Evolutionary conservation across 2,113 vertebrate species (phyloP).

Genomic region (Aphyosemion australe): DNA sequence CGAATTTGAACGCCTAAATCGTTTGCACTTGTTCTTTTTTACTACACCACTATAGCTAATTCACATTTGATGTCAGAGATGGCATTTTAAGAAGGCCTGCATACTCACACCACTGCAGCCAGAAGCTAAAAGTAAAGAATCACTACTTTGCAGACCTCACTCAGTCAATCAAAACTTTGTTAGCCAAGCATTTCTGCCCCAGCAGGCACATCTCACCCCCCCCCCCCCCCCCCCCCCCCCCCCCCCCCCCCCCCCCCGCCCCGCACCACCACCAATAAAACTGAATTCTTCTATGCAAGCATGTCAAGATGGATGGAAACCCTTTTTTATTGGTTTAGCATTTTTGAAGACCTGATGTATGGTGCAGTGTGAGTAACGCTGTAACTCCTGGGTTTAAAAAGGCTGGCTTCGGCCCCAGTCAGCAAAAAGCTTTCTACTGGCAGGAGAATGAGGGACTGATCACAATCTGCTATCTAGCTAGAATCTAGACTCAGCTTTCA

Average conservation of each 20-base stretch:
- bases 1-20: slow-evolving; percentile 31
- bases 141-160: slow-evolving; percentile 43
- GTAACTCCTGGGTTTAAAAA: slow-evolving; percentile 67
- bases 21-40: slow-evolving; percentile 9
- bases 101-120: slow-evolving; percentile 19
- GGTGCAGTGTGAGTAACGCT: slow-evolving; percentile 72
- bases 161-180: slow-evolving; percentile 68
- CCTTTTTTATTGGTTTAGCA: slow-evolving; percentile 74
- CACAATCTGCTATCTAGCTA: slow-evolving; percentile 73
- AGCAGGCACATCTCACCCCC: slow-evolving; percentile 26
- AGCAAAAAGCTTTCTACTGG: slow-evolving; percentile 81
- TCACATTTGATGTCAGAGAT: slow-evolving; percentile 30
- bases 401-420: slow-evolving; percentile 82
- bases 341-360: slow-evolving; percentile 67
- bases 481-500: slow-evolving; percentile 73
- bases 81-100: slow-evolving; percentile 36
- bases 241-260: slow-evolving; percentile 1
- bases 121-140: slow-evolving; percentile 41
- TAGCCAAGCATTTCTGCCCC: slow-evolving; percentile 58
- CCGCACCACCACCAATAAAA: slow-evolving; percentile 12
- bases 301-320: slow-evolving; percentile 66
- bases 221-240: not conserved
- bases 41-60: slow-evolving; percentile 12
- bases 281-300: slow-evolving; percentile 41
- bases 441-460: slow-evolving; percentile 71